phyloP scores from a whole-genome alignment of 1,140 invertebrate species.

The Drosophila suzukii region DNA sequence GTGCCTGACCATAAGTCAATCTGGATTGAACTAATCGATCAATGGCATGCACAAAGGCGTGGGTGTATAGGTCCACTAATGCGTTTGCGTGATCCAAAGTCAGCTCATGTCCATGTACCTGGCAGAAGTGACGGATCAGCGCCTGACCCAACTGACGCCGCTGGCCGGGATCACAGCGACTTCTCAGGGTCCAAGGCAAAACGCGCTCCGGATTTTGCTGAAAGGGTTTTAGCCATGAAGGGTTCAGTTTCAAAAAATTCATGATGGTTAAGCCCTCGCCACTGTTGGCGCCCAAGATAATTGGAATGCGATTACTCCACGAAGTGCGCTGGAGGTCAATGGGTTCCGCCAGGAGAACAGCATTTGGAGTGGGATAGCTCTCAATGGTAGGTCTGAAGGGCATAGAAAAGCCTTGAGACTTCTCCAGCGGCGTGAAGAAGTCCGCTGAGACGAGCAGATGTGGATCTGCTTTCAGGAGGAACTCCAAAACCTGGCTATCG shows the following conservation, averaged over 20 bases:
- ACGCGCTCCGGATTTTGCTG: slow-evolving; percentile 29
- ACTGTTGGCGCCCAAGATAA: slow-evolving; percentile 63
- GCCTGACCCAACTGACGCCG: slow-evolving; percentile 38
- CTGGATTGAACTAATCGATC: slow-evolving; percentile 71
- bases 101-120: slow-evolving; percentile 7
- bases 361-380: slow-evolving; percentile 28
- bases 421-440: slow-evolving; percentile 38
- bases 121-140: slow-evolving; percentile 39
- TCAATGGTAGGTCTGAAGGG: slow-evolving; percentile 57
- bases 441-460: slow-evolving; percentile 29
- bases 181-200: slow-evolving; percentile 41
- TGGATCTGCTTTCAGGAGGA: slow-evolving; percentile 37
- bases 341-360: slow-evolving; percentile 48
- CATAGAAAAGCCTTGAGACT: neutral
- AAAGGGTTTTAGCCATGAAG: slow-evolving; percentile 2
- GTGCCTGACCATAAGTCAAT: slow-evolving; percentile 56
- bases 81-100: neutral
- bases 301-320: slow-evolving; percentile 66
- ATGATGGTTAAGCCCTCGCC: slow-evolving; percentile 21
- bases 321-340: slow-evolving; percentile 41
- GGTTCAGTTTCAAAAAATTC: slow-evolving; percentile 10
- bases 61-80: slow-evolving; percentile 40
- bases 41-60: slow-evolving; percentile 69
- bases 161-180: slow-evolving; percentile 22
- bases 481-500: slow-evolving; percentile 47